Evolutionary conservation across 2,113 vertebrate species (phyloP), one percentile per base, ranked within the genome.

Genomic region (Pavo muticus): DNA sequence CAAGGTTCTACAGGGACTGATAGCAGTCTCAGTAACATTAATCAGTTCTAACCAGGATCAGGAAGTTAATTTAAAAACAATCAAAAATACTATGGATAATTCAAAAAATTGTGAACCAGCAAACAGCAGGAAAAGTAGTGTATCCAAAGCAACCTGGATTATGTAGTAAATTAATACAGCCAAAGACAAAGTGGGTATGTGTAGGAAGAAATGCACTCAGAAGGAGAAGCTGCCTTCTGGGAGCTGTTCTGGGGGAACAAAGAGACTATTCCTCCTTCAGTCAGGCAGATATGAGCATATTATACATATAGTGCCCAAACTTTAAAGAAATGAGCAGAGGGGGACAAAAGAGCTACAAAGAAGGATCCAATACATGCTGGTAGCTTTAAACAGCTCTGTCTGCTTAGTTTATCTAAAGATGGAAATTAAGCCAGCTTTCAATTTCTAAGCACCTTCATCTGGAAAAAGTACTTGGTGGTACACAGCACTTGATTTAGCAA

Each of bases 371-470:
- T 11, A 76, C 5, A 12, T 82, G 45, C 65, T 35, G 44, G 20
- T 27, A 85, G 24, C 78, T 89, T 72, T 72, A 64, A 91, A 63
- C 24, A 70, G 60, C 47, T 84, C 69, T 37, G 40, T 60, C 91
- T 44, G 11, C 68, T 84, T 88, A 64, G 10, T 80, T 93, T 60
- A 80, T 74, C 71, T 50, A 60, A 61, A 79, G 72, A 78, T n/a
- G 57, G 57, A 93, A 93, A 86, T 87, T 30, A 82, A 86, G 25
- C 63, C 61, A 71, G 14, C 23, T 87, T 90, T 78, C 67, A 60
- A 29, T 60, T 15, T 68, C 6, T 44, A 88, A 86, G 60, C 23
- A 87, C 11, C 39, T 91, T 93, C 57, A 84, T 20, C 32, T 32
- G 64, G 47, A 84, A 68, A 24, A 92, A 57, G 59, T 45, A 60